Evolutionary conservation across 2,797 vertebrate genomes (phyloP).

Genomic region (Varecia variegata): DNA sequence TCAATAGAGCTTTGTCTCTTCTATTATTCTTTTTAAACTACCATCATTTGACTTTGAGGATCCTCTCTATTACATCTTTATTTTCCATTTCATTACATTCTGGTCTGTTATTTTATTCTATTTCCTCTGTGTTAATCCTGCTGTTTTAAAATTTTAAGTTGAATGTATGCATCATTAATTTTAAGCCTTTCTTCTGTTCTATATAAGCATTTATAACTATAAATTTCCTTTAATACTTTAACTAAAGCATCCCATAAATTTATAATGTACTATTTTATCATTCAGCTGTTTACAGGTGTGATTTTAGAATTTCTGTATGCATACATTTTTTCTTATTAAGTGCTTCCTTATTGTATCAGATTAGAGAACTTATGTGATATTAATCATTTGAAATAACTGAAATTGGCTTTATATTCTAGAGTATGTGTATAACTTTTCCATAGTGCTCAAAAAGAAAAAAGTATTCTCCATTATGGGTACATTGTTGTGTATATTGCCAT

Average conservation of each 20-base stretch:
- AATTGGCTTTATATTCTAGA: not conserved
- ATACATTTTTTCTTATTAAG: not conserved
- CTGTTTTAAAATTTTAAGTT: not conserved
- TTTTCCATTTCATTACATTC: not conserved
- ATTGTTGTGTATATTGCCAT: not conserved
- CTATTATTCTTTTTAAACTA: not conserved
- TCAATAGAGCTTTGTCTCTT: not conserved
- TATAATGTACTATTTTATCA: not conserved
- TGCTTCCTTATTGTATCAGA: not conserved
- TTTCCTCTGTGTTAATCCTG: not conserved
- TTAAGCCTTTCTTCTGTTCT: not conserved
- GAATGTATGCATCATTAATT: not conserved
- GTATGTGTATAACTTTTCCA: not conserved
- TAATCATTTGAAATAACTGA: not conserved
- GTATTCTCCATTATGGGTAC: not conserved
- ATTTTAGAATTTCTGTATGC: not conserved
- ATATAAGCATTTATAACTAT: not conserved
- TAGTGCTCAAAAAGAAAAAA: not conserved
- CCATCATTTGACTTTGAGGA: not conserved
- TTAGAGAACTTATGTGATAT: not conserved
- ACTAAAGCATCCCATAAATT: not conserved
- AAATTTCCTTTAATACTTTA: not conserved
- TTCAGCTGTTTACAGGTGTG: not conserved
- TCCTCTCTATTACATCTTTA: not conserved
- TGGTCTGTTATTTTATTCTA: not conserved